phyloP scores from a whole-genome alignment of 2,888 invertebrate genomes.

The Caradrina kadenii region DNA sequence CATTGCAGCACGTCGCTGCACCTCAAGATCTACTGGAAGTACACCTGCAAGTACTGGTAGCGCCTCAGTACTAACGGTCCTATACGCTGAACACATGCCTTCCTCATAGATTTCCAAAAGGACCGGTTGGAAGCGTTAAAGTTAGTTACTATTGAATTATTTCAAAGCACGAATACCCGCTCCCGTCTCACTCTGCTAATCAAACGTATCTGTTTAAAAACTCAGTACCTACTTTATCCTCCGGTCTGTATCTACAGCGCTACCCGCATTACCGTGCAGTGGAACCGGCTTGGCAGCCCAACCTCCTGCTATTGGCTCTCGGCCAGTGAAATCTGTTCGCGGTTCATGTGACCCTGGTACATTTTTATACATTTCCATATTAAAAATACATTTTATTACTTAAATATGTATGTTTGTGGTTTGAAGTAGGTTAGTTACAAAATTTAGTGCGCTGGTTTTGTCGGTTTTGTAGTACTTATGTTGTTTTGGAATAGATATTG shows the following conservation, averaged over 20 bases:
- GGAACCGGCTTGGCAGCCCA: conserved; percentile 69
- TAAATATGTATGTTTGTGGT: conserved; percentile 46
- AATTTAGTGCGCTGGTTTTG: conserved; percentile 20
- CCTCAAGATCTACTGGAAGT: no score
- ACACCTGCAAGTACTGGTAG: no score
- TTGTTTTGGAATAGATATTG: conserved; percentile 8
- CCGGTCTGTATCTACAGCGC: conserved; percentile 62
- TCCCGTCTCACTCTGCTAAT: conserved; percentile 24
- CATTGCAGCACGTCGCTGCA: no score
- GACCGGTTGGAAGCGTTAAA: not conserved
- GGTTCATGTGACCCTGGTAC: conserved; percentile 63
- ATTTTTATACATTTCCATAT: conserved; percentile 63
- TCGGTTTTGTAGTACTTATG: not conserved
- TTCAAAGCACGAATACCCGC: conserved; percentile 1
- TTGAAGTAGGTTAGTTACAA: conserved; percentile 50
- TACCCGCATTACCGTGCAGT: conserved; percentile 71
- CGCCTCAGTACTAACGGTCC: no score
- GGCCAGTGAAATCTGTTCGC: conserved; percentile 61
- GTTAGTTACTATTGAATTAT: conserved; percentile 8
- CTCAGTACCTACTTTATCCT: conserved; percentile 54
- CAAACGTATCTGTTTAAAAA: conserved; percentile 49
- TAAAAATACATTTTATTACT: conserved; percentile 66
- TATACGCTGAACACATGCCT: no score
- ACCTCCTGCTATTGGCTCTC: conserved; percentile 59
- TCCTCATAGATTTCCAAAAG: no score